These are phyloP conservation scores for Cheumatopsyche charites DNA, from an alignment of 1,140 invertebrate genomes.

Conservation along the genomic window DNA sequence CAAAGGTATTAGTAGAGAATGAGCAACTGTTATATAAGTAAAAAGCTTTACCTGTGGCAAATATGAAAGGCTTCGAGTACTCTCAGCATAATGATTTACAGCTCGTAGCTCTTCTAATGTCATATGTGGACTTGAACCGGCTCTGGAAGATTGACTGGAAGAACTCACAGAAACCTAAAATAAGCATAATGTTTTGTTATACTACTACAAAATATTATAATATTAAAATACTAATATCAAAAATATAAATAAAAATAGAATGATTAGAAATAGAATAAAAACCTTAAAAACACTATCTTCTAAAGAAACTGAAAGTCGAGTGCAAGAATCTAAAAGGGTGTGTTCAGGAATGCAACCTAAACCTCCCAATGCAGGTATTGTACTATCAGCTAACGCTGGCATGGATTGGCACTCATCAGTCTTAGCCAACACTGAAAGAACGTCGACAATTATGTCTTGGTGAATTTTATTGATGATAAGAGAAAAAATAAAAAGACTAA, in stretches of 20 bases:
- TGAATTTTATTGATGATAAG: no score
- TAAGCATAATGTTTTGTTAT: no score
- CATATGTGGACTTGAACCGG: slow-evolving; percentile 69
- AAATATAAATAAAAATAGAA: not conserved
- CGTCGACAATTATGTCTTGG: no score
- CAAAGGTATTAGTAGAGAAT: not conserved
- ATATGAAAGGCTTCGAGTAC: slow-evolving; percentile 88
- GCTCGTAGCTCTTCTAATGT: slow-evolving; percentile 82
- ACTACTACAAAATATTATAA: no score
- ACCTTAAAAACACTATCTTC: slow-evolving; percentile 88
- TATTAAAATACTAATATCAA: not conserved
- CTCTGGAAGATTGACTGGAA: slow-evolving; percentile 70
- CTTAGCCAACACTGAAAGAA: slow-evolving; percentile 62
- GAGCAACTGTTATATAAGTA: not conserved
- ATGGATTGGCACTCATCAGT: slow-evolving; percentile 85
- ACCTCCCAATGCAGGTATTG: slow-evolving; percentile 64
- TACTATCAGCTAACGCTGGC: slow-evolving; percentile 70
- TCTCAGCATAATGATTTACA: slow-evolving; percentile 89
- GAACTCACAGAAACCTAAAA: slow-evolving; percentile 63
- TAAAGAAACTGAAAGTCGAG: slow-evolving; percentile 81
- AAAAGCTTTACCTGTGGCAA: slow-evolving; percentile 77
- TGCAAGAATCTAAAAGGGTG: slow-evolving; percentile 83
- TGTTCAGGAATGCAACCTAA: slow-evolving; percentile 84
- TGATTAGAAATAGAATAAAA: slow-evolving; percentile 42
- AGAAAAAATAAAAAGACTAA: slow-evolving; percentile 52